Conservation (phyloP, 2,113 vertebrate species). For the Hypomesus transpacificus region DNA sequence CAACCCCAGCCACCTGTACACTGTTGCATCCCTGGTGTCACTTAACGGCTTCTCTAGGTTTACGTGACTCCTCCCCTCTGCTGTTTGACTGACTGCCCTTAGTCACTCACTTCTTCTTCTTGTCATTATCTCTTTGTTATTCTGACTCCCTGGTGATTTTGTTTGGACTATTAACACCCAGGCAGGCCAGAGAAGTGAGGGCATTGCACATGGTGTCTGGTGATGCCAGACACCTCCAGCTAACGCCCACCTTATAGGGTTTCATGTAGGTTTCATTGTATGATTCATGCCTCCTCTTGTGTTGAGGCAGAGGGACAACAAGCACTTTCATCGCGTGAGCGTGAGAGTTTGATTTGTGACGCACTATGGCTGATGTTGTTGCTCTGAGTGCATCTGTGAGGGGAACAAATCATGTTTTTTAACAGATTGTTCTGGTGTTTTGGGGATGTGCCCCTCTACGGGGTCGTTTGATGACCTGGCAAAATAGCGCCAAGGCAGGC, state of each 20-base stretch:
- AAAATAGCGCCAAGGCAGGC: conserved; percentile 20
- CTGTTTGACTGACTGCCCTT: no score
- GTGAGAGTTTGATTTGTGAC: not conserved
- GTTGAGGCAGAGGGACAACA: conserved; percentile 15
- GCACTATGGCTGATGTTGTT: conserved; percentile 3
- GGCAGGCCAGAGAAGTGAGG: conserved; percentile 18
- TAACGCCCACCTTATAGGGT: not conserved
- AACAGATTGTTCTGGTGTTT: not conserved
- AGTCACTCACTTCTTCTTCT: not conserved
- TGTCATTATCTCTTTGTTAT: not conserved
- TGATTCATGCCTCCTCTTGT: conserved; percentile 32
- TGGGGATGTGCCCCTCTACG: not conserved
- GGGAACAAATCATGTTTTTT: conserved; percentile 15
- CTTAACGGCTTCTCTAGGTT: no score
- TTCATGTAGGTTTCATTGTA: not conserved
- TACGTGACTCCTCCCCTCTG: no score
- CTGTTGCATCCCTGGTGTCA: no score
- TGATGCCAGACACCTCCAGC: not conserved
- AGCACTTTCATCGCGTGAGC: conserved; percentile 24
- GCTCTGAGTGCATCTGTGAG: conserved; percentile 5
- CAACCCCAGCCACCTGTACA: no score
- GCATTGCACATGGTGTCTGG: not conserved
- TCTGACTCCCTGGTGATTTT: not conserved
- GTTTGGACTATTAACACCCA: conserved; percentile 1
- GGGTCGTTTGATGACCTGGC: conserved; percentile 11